phyloP scores from a whole-genome alignment of 2,113 vertebrate genomes.

The Excalfactoria chinensis region DNA sequence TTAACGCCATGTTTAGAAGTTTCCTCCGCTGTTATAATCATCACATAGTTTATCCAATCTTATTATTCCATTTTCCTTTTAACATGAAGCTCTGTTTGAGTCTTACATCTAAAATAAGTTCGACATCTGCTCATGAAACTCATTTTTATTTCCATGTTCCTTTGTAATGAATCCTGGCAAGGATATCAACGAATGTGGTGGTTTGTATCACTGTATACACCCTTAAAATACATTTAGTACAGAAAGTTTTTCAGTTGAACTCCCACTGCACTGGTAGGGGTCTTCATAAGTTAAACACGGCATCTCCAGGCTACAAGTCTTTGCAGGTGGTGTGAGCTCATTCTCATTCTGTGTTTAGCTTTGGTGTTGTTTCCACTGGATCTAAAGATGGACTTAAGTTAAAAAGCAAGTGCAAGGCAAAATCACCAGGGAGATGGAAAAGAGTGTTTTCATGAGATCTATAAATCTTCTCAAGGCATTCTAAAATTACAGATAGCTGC shows the following conservation, averaged over 20 bases:
- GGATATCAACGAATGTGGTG: background rate
- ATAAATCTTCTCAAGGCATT: background rate
- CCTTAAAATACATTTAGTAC: background rate
- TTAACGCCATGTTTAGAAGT: background rate
- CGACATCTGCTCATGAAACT: background rate
- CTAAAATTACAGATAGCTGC: constrained; percentile 4
- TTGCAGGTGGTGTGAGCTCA: constrained; percentile 54
- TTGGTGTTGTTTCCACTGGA: constrained; percentile 20
- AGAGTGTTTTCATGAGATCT: constrained; percentile 9
- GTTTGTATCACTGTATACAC: background rate
- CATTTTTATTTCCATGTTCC: background rate
- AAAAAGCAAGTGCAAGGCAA: constrained; percentile 33
- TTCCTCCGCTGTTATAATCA: background rate
- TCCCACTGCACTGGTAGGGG: background rate
- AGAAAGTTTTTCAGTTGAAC: background rate
- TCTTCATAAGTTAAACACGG: constrained; percentile 8
- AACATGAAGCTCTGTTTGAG: background rate
- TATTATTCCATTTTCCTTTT: background rate
- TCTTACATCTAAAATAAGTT: background rate
- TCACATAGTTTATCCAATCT: background rate
- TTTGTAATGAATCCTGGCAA: background rate
- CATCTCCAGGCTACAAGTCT: background rate
- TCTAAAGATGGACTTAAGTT: constrained; percentile 42
- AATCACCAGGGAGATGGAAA: background rate
- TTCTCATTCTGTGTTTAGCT: constrained; percentile 3